A percentile compares a stretch with the other conserved stretches of the same genome.
Conservation (phyloP, 2,797 vertebrate genomes). For the Phrynocephalus forsythii region DNA sequence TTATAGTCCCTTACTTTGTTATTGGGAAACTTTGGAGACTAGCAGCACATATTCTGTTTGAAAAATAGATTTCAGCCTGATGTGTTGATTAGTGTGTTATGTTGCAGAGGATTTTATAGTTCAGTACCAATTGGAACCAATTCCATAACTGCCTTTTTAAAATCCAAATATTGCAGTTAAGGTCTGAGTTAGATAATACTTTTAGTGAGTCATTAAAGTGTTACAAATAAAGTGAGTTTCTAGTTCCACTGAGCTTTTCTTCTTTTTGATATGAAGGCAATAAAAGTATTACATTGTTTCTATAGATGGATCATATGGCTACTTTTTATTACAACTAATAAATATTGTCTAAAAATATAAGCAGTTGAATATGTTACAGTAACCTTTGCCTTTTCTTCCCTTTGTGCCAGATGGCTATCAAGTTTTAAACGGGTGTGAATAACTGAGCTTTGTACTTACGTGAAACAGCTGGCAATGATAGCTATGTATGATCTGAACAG, state of each 20-base stretch:
- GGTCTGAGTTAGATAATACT: no score
- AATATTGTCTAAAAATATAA: not conserved
- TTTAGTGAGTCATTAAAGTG: no score
- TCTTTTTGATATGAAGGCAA: not conserved
- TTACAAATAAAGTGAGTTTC: not conserved
- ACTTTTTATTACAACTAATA: not conserved
- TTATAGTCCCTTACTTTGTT: slow-evolving; percentile 32
- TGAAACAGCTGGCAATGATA: not conserved
- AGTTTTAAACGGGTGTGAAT: not conserved
- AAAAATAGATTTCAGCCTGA: not conserved
- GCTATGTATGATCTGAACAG: not conserved
- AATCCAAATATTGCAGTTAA: not conserved
- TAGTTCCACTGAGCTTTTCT: not conserved
- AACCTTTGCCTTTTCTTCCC: not conserved
- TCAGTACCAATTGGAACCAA: not conserved
- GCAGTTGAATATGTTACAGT: not conserved
- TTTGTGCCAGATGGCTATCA: not conserved
- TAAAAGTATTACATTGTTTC: no score
- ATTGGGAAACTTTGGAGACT: slow-evolving; percentile 58
- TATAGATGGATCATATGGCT: no score
- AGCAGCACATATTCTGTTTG: slow-evolving; percentile 53
- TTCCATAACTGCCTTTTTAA: not conserved
- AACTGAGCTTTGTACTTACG: not conserved
- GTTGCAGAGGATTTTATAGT: not conserved
- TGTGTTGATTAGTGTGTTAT: not conserved